Conservation (phyloP, 2,888 invertebrate genomes). For the Melieria crassipennis region DNA sequence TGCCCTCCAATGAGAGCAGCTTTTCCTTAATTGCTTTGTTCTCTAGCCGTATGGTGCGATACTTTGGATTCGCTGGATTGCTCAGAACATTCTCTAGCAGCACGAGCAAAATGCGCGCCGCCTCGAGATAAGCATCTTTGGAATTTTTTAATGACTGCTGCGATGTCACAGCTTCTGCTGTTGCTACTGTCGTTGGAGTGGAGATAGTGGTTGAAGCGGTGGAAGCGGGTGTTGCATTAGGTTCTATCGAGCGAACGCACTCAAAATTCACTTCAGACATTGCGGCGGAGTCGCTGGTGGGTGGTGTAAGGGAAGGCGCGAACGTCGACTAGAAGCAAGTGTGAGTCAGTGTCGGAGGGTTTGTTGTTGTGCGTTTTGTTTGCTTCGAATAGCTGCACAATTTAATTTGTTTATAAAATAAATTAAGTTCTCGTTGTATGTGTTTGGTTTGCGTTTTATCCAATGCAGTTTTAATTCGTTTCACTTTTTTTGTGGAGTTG, state of each 20-base stretch:
- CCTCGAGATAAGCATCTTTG: slow-evolving; percentile 58
- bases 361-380: too few relatives aligned
- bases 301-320: neutral
- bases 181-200: neutral
- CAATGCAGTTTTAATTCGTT: too few relatives aligned
- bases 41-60: slow-evolving; percentile 60
- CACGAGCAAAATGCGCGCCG: slow-evolving; percentile 60
- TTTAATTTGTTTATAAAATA: neutral
- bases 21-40: slow-evolving; percentile 64
- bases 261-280: slow-evolving; percentile 34
- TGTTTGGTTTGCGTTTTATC: too few relatives aligned
- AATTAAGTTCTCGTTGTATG: neutral
- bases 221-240: slow-evolving; percentile 10
- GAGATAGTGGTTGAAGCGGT: slow-evolving; percentile 38
- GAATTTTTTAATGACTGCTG: slow-evolving; percentile 47
- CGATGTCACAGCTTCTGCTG: neutral
- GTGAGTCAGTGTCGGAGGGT: slow-evolving; percentile 8
- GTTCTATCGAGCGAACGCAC: slow-evolving; percentile 28
- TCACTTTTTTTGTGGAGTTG: too few relatives aligned
- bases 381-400: neutral
- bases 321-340: slow-evolving; percentile 5
- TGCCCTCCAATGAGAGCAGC: slow-evolving; percentile 57
- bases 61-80: slow-evolving; percentile 62
- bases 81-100: slow-evolving; percentile 63
- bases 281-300: neutral